These are phyloP conservation scores for Tupiocoris notatus DNA, from an alignment of 2,888 invertebrate genomes.

Conservation along the genomic window DNA sequence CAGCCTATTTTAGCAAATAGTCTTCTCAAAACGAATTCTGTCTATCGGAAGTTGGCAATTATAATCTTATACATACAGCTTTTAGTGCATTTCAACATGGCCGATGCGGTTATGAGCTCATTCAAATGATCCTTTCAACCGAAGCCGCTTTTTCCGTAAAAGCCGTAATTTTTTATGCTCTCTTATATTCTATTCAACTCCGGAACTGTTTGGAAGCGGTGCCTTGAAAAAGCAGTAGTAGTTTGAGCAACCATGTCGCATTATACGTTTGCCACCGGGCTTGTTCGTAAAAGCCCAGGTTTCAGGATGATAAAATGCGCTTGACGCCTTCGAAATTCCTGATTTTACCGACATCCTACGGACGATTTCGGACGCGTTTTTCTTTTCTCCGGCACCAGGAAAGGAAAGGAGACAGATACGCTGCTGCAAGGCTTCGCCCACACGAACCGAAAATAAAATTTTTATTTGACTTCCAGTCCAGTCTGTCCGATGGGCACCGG, in stretches of 20 bases:
- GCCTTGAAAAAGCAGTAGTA: not conserved
- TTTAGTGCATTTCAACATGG: too few relatives aligned
- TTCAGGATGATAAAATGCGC: not conserved
- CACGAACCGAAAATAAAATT: constrained; percentile 33
- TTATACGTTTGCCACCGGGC: not conserved
- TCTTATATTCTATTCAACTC: too few relatives aligned
- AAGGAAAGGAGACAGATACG: not conserved
- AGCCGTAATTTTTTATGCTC: too few relatives aligned
- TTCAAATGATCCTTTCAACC: too few relatives aligned
- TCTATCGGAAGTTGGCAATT: too few relatives aligned
- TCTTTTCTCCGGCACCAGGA: not conserved
- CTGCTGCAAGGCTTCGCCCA: constrained; percentile 4
- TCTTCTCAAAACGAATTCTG: too few relatives aligned
- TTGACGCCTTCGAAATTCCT: not conserved
- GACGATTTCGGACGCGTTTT: not conserved
- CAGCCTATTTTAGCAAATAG: too few relatives aligned
- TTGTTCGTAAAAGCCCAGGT: not conserved
- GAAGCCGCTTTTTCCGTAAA: too few relatives aligned
- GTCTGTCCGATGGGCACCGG: constrained; percentile 5
- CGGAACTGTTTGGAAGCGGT: too few relatives aligned
- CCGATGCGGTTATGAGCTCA: too few relatives aligned
- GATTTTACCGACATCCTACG: not conserved
- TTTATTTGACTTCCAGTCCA: constrained; percentile 29
- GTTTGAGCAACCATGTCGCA: not conserved
- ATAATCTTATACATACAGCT: too few relatives aligned